A percentile compares a stretch with the other conserved stretches of the same genome.
Evolutionary conservation across 2,113 vertebrate genomes (phyloP).

Genomic region (Oryctolagus cuniculus): mOryCun1.1 NC_091433.1:134509501-134510000

Average conservation of each 20-base stretch:
- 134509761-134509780: neutral
- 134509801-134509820: neutral
- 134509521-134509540: neutral
- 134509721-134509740: neutral
- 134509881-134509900: neutral
- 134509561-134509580: neutral
- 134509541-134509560: neutral
- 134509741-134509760: neutral
- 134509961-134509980: neutral
- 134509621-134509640: neutral
- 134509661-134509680: neutral
- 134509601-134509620: neutral
- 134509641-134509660: neutral
- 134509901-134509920: neutral
- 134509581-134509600: neutral
- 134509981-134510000: neutral
- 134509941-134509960: neutral
- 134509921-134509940: neutral
- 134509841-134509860: neutral
- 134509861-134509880: neutral
- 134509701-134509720: neutral
- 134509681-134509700: constrained; percentile 19
- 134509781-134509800: too few relatives aligned
- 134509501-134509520: neutral
- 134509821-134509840: neutral